Base-by-base conservation (phyloP, 2,797 vertebrate genomes). In the Alca torda region DNA sequence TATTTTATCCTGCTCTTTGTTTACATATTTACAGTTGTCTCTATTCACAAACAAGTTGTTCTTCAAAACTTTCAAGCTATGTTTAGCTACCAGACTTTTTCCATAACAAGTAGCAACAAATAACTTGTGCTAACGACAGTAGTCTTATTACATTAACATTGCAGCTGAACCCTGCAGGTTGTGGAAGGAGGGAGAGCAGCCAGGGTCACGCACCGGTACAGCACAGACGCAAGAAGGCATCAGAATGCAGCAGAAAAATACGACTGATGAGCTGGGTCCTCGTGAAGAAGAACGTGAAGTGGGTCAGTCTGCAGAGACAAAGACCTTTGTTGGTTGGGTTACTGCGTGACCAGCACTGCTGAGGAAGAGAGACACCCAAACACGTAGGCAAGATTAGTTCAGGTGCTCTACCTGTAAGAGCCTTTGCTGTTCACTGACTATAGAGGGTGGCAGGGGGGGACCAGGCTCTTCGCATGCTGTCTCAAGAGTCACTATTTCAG, bases 181-280 rank as follows among this genome's bases (percentile, higher is more conserved):
- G 45, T 53, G 65, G 18, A 46, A 84, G 51, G 64, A 51, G 16
- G 31, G 45, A 85, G 24, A 63, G 26, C 17, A 15, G 21, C 28
- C 45, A 86, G 57, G 33, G 33, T 57, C n/a, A 13, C 20, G 11
- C 20, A 12, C 12, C 0, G 0, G 5, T 56, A 16, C 0, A 4
- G n/a, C 12, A 9, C 21, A 18, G 26, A 31, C 26, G 37, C 11
- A 43, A 51, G 35, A 85, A 72, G 35, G 69, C 15, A 39, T 39
- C 50, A 73, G 73, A 81, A 81, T 18, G 35, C 24, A 79, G 46
- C 61, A 84, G 46, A 69, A 87, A 93, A 65, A 35, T 46, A 37
- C 43, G 37, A 61, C 23, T 13, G 48, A 51, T 77, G 51, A 79
- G 18, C 14, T 56, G 56, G 10, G 10, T 67, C 51, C 60, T 84